Evolutionary conservation across 2,113 vertebrate species (phyloP), one percentile per base, ranked within the genome.

Genomic region (Pristiophorus japonicus): DNA sequence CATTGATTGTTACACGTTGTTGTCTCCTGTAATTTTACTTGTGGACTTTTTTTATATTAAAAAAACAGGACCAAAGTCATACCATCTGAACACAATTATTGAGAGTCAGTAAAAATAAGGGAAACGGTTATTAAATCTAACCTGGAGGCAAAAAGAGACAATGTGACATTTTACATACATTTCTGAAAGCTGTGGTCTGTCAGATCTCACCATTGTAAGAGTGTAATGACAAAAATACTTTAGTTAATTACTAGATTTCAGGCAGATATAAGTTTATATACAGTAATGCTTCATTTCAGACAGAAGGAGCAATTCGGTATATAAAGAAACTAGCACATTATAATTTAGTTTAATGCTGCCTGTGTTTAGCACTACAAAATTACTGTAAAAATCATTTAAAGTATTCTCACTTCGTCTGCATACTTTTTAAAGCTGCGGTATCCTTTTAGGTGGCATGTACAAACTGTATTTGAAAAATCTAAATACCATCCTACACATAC

Each of bases 291-390:
- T 70, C 93, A 94, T 94, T 94, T 73, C 65, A 34, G 66, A 51
- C 93, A 70, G 92, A 94, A 94, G 65, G 93, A 70, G 93, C 93
- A 94, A 94, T 94, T 94, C 93, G 38, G 93, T 73, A 94, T 94
- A 94, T 94, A 94, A 94, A 94, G 93, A 73, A 94, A 70, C 65
- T 66, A 94, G 93, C 93, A 94, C 65, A 70, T 59, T 94, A 94
- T 94, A 51, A 94, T 45, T 94, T 94, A 94, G 42, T 94, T 94
- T 94, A 94, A 94, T 94, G 93, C 93, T 94, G 93, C 65, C 63
- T 34, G 45, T 70, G 65, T 70, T 94, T 70, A 94, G 93, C 93
- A 94, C 45, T 94, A 94, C 93, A 94, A 70, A 94, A 94, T 94
- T 67, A 47, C 65, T 70, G 66, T 51, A 70, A 94, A 94, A 70